Evolutionary conservation across 2,113 vertebrate genomes (phyloP).

Genomic region (Oostethus manadensis): DNA sequence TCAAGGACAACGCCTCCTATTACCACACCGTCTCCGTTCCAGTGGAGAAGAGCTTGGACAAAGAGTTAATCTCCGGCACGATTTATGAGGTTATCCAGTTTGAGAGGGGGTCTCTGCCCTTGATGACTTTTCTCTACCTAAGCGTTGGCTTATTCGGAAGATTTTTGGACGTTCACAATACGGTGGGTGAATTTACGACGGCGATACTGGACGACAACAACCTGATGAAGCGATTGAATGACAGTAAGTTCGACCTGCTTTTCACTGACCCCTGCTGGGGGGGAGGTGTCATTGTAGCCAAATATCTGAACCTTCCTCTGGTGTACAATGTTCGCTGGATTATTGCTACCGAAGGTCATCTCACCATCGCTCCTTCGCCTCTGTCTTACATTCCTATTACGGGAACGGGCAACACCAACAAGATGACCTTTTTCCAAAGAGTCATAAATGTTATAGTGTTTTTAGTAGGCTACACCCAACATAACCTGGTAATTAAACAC

Average conservation of each 20-base stretch:
- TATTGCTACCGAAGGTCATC: slow-evolving; percentile 43
- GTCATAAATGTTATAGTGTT: slow-evolving; percentile 50
- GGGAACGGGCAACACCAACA: slow-evolving; percentile 48
- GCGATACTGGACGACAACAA: slow-evolving; percentile 33
- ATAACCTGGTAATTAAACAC: background rate
- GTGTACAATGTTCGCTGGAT: slow-evolving; percentile 67
- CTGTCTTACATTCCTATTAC: slow-evolving; percentile 60
- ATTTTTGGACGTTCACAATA: background rate
- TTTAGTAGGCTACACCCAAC: background rate
- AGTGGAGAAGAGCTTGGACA: slow-evolving; percentile 9
- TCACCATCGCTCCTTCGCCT: slow-evolving; percentile 59
- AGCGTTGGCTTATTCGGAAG: slow-evolving; percentile 3
- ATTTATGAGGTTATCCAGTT: background rate
- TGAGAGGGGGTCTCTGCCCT: slow-evolving; percentile 24
- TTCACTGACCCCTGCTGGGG: slow-evolving; percentile 58
- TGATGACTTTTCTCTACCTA: slow-evolving; percentile 2
- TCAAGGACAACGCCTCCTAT: slow-evolving; percentile 33
- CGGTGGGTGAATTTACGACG: slow-evolving; percentile 5
- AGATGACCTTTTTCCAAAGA: slow-evolving; percentile 70
- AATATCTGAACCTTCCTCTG: slow-evolving; percentile 64
- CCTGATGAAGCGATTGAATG: slow-evolving; percentile 29
- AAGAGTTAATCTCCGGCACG: background rate
- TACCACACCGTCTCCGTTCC: slow-evolving; percentile 39
- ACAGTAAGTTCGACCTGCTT: slow-evolving; percentile 57
- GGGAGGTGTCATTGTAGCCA: slow-evolving; percentile 52